A percentile compares a stretch with the other conserved stretches of the same genome.
Conservation (phyloP, 2,888 invertebrate species). For the Pandemis cinnamomeana region DNA sequence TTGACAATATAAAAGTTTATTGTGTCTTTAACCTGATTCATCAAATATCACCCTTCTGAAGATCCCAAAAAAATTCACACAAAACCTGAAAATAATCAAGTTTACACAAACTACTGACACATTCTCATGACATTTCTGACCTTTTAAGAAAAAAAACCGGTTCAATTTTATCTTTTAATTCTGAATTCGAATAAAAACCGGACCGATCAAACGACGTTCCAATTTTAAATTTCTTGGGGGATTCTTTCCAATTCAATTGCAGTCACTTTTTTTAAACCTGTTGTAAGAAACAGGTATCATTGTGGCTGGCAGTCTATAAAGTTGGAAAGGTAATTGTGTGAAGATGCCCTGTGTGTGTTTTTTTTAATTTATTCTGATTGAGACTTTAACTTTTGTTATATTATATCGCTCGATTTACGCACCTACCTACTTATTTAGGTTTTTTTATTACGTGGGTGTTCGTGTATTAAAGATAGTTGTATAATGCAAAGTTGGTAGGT, state of each 20-base stretch:
- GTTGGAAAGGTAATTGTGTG: constrained; percentile 22
- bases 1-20: not conserved
- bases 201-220: constrained; percentile 46
- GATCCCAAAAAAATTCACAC: constrained; percentile 21
- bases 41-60: constrained; percentile 4
- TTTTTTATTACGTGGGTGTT: not conserved
- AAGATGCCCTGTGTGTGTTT: constrained; percentile 8
- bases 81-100: constrained; percentile 33
- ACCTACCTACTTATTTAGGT: too few relatives aligned
- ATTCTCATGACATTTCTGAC: constrained; percentile 46
- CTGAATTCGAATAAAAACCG: constrained; percentile 52
- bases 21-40: not conserved
- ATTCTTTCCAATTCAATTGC: constrained; percentile 29
- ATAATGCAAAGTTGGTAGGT: too few relatives aligned
- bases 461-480: too few relatives aligned
- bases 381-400: not conserved
- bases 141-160: constrained; percentile 39
- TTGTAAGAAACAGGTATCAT: constrained; percentile 35
- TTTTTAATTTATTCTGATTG: constrained; percentile 7
- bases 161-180: constrained; percentile 33
- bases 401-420: too few relatives aligned
- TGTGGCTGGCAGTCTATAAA: constrained; percentile 14
- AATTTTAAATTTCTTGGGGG: constrained; percentile 48
- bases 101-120: constrained; percentile 16
- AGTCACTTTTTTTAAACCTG: constrained; percentile 23